These are phyloP conservation scores for Tychaedon coryphoeus DNA, from an alignment of 2,113 vertebrate species.

Conservation along the genomic window DNA sequence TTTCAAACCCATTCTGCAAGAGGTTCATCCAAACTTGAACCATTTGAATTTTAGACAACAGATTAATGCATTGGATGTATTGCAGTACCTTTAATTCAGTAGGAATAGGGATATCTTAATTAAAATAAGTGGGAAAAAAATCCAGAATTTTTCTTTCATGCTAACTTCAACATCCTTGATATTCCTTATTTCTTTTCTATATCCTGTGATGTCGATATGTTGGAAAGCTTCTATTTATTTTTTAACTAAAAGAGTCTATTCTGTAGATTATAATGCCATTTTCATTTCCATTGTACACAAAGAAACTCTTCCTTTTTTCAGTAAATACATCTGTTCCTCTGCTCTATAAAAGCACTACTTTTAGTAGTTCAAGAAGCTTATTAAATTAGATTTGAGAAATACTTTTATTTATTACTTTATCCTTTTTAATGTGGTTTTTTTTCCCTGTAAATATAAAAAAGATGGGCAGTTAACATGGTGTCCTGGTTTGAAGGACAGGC, in stretches of 20 bases:
- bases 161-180: not conserved
- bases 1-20: not conserved
- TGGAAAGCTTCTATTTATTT: not conserved
- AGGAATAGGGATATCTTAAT: not conserved
- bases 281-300: not conserved
- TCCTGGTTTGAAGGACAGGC: no score
- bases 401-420: not conserved
- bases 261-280: not conserved
- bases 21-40: not conserved
- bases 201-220: not conserved
- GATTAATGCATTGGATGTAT: not conserved
- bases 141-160: not conserved
- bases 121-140: not conserved
- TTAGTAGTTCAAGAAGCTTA: not conserved
- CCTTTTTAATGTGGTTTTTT: not conserved
- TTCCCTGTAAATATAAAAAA: not conserved
- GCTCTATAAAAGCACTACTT: not conserved
- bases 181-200: not conserved
- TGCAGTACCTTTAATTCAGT: not conserved
- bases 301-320: not conserved
- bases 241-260: not conserved
- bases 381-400: not conserved
- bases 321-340: not conserved
- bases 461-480: fast-evolving
- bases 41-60: not conserved